Evolutionary conservation across 2,888 invertebrate species (phyloP).

Genomic region (Prosopocoilus inquinatus): DNA sequence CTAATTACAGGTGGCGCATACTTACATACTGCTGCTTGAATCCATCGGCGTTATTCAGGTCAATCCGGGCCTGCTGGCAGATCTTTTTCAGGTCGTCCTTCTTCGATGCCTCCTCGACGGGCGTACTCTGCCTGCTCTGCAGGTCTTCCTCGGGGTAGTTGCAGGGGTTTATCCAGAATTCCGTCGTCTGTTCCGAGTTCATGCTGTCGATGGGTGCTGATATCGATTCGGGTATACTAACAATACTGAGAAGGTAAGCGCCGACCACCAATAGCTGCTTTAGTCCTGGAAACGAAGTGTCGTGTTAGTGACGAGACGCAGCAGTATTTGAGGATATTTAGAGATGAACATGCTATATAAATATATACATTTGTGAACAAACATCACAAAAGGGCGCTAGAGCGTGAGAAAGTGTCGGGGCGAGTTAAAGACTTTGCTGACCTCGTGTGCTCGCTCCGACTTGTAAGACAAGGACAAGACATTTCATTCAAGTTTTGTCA

Average conservation of each 20-base stretch:
- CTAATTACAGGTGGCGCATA: conserved; percentile 25
- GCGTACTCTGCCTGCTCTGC: not conserved
- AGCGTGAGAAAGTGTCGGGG: conserved; percentile 47
- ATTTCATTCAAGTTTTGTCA: no score
- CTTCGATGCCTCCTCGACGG: conserved; percentile 3
- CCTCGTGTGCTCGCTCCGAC: conserved; percentile 30
- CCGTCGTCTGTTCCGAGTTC: conserved; percentile 8
- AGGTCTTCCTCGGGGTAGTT: conserved; percentile 30
- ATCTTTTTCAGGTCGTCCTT: conserved; percentile 43
- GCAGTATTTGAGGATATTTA: no score
- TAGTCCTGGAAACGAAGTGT: conserved; percentile 43
- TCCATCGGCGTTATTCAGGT: conserved; percentile 47
- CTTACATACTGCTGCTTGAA: conserved; percentile 55
- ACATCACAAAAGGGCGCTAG: conserved; percentile 42
- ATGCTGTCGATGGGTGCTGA: conserved; percentile 40
- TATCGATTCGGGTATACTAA: conserved; percentile 42
- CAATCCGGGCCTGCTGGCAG: conserved; percentile 49
- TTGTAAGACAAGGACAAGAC: conserved; percentile 23
- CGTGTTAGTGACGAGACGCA: no score
- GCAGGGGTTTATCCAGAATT: conserved; percentile 55
- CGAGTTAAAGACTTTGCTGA: conserved; percentile 24
- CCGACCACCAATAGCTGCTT: conserved; percentile 48
- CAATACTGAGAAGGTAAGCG: conserved; percentile 46
- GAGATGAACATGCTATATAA: conserved; percentile 36
- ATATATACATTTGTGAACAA: conserved; percentile 42